Evolutionary conservation across 2,888 invertebrate genomes (phyloP).

Genomic region (Epistrophe grossulariae): DNA sequence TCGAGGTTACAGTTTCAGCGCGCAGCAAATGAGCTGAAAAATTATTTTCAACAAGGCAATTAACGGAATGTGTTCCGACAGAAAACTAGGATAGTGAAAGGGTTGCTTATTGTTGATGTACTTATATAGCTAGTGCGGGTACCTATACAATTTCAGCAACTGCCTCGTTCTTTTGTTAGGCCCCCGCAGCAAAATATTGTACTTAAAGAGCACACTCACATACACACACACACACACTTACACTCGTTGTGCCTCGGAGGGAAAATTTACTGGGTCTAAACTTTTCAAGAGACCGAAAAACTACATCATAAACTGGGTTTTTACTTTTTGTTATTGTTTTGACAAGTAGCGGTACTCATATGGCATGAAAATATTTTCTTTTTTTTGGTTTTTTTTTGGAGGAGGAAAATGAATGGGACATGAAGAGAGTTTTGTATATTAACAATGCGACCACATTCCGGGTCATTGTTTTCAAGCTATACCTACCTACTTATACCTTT

Average conservation of each 20-base stretch:
- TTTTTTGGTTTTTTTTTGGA: not conserved
- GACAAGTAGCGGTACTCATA: conserved; percentile 42
- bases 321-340: conserved; percentile 34
- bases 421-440: conserved; percentile 6
- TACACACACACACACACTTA: not conserved
- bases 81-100: conserved; percentile 20
- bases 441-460: conserved; percentile 1
- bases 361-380: conserved; percentile 26
- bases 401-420: not conserved
- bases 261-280: not conserved
- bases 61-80: conserved; percentile 56
- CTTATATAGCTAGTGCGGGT: not conserved
- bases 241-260: not conserved
- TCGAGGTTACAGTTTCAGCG: conserved; percentile 58
- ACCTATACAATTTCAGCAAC: not conserved
- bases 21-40: conserved; percentile 78
- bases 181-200: not conserved
- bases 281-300: conserved; percentile 21
- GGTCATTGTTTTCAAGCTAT: conserved; percentile 44
- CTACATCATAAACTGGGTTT: not conserved
- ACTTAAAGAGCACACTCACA: conserved; percentile 1
- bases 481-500: not conserved
- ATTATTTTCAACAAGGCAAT: conserved; percentile 77
- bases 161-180: not conserved
- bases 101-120: not conserved